Percentiles rank a stretch among this genome's conserved stretches.
Conservation (phyloP, 2,797 vertebrate species). For the Clamator glandarius region DNA sequence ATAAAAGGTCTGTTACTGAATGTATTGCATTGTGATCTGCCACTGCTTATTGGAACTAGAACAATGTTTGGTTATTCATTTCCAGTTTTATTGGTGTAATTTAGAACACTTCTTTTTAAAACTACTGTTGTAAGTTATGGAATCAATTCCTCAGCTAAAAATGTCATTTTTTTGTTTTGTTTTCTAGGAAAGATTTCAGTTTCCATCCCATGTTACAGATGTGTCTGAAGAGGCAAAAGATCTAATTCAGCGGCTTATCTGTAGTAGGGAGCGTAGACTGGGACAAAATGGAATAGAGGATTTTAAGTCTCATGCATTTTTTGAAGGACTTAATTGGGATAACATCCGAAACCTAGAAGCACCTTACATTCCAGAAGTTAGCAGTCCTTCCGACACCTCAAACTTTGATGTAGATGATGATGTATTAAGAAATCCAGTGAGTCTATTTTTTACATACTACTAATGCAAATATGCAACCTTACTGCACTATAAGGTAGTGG, state of each 20-base stretch:
- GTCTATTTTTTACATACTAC: conserved; percentile 49
- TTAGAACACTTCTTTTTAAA: not conserved
- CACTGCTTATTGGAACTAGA: not conserved
- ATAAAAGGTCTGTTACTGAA: not conserved
- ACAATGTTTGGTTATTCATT: not conserved
- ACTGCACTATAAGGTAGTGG: not conserved
- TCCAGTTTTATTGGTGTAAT: not conserved
- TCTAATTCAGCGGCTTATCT: conserved; percentile 93
- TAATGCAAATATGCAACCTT: not conserved
- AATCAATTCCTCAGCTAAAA: not conserved
- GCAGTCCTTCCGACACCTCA: conserved; percentile 96
- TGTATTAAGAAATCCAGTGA: conserved; percentile 91
- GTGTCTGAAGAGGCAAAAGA: conserved; percentile 95
- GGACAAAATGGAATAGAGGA: conserved; percentile 93
- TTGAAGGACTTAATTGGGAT: conserved; percentile 92
- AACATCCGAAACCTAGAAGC: conserved; percentile 91
- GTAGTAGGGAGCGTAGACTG: conserved; percentile 89
- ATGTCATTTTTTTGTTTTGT: not conserved
- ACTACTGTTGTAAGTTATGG: not conserved
- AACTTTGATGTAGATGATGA: conserved; percentile 98
- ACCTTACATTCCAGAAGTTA: conserved; percentile 96
- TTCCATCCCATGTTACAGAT: conserved; percentile 90
- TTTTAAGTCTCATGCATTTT: conserved; percentile 92
- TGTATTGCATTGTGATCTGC: not conserved
- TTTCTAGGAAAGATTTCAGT: conserved; percentile 93